Conservation (phyloP, 35 echinoderm and acorn worm species). For the Apostichopus californicus region DNA sequence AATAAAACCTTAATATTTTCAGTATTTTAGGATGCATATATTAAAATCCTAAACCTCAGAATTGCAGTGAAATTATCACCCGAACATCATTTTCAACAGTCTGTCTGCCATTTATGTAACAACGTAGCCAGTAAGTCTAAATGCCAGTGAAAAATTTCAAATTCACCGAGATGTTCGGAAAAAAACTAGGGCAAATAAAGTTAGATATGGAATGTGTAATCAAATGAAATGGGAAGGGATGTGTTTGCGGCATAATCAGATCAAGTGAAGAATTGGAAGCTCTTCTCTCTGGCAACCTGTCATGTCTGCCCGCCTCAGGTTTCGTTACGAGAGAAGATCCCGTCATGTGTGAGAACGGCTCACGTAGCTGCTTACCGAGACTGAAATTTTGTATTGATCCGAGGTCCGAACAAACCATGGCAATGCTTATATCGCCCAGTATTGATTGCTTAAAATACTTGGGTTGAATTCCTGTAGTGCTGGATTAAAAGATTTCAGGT, state of each 20-base stretch:
- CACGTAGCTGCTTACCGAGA: background rate
- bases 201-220: constrained; percentile 20
- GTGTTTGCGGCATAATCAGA: constrained; percentile 25
- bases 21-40: too few species aligned
- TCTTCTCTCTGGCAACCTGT: constrained; percentile 11
- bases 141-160: background rate
- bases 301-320: background rate
- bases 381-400: constrained; percentile 24
- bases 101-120: background rate
- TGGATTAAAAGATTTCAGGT: background rate
- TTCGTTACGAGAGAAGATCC: constrained; percentile 5
- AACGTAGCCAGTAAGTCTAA: background rate
- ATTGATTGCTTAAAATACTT: constrained; percentile 41
- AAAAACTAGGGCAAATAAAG: constrained; percentile 7
- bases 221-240: constrained; percentile 2
- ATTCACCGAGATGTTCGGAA: background rate
- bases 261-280: constrained; percentile 38
- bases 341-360: constrained; percentile 16
- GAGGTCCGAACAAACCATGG: background rate
- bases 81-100: too few species aligned
- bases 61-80: too few species aligned
- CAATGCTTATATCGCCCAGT: constrained; percentile 15
- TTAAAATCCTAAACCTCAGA: too few species aligned
- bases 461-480: constrained; percentile 15
- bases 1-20: too few species aligned